Base-by-base conservation (phyloP, 2,113 vertebrate genomes). In the Callocephalon fimbriatum region DNA sequence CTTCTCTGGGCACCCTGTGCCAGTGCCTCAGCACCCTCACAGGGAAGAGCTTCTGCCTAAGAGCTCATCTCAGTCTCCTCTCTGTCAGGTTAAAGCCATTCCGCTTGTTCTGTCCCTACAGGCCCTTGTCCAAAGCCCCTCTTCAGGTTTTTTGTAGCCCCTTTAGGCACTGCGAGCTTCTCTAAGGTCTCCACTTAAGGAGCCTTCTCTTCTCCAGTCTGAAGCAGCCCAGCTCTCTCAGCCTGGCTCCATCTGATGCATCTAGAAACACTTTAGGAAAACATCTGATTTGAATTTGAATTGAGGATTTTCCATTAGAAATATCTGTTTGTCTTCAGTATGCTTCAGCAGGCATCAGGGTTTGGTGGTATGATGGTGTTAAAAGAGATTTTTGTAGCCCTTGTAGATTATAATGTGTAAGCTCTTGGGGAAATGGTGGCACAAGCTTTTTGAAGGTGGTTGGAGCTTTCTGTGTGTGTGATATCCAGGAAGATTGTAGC, bases 121-220 rank as follows among this genome's bases (percentile, higher is more conserved):
- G 5, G 21, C 56, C 20, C 13, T n/a, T 53, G 10, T 18, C 20
- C 13, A n/a, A 35, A 58, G 56, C 12, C 54, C 54, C 20, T 58
- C 0, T 58, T 12, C 20, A n/a, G 6, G 1, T 58, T 58, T 58
- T 32, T 0, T 58, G 32, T 22, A 15, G 20, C 21, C 21, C 21
- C 20, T 58, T 58, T 35, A 2, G 56, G 32, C 32, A 23, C 13
- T 58, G 56, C 5, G 32, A 35, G 13, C 56, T 58, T 13, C 56
- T 58, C 2, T 58, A 7, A 58, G 21, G 32, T 58, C 8, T 58
- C 32, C 13, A 4, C 56, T n/a, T 58, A 3, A 58, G 13, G 56
- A 58, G 4, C 56, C 13, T 10, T 23, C 18, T 32, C 31, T 56
- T 56, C 5, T 58, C 56, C 32, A 58, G 32, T 6, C 21, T 58